These are phyloP conservation scores for Tragelaphus oryx DNA, from an alignment of 2,797 vertebrate species.

Conservation along the genomic window DNA sequence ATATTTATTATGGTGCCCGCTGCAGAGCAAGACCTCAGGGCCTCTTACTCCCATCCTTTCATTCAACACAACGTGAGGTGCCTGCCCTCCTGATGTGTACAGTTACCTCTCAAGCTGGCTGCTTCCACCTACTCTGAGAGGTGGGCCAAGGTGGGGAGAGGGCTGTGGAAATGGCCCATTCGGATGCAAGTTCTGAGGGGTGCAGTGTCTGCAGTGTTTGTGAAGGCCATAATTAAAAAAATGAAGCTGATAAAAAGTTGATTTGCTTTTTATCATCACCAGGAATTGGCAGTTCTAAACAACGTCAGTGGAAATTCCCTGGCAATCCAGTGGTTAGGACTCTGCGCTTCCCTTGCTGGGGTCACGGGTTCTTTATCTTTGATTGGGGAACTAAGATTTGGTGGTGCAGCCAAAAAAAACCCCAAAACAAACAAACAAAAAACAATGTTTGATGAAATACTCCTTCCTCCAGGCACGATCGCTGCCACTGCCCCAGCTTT, in stretches of 20 bases:
- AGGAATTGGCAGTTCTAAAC: background rate
- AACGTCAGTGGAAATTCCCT: background rate
- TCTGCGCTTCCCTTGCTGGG: background rate
- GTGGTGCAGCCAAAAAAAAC: background rate
- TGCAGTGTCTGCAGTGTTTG: background rate
- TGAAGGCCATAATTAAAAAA: background rate
- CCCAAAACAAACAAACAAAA: background rate
- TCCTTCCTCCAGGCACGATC: background rate
- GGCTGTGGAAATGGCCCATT: background rate
- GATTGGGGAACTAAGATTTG: background rate
- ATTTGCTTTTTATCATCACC: background rate
- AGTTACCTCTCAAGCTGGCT: background rate
- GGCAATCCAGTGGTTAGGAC: background rate
- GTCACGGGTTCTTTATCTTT: background rate
- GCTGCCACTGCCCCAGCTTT: background rate
- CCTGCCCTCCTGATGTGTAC: background rate
- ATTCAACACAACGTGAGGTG: background rate
- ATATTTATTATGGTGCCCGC: too few relatives aligned
- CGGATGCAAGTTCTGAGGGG: background rate
- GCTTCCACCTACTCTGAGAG: rapidly evolving
- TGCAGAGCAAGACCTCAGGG: background rate
- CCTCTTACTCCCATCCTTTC: background rate
- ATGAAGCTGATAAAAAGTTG: background rate
- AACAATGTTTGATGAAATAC: background rate
- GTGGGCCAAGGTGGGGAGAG: background rate